Percentiles rank a stretch among this genome's conserved stretches.
These are phyloP conservation scores for Argya squamiceps DNA, from an alignment of 2,797 vertebrate genomes.

Conservation along the genomic window DNA sequence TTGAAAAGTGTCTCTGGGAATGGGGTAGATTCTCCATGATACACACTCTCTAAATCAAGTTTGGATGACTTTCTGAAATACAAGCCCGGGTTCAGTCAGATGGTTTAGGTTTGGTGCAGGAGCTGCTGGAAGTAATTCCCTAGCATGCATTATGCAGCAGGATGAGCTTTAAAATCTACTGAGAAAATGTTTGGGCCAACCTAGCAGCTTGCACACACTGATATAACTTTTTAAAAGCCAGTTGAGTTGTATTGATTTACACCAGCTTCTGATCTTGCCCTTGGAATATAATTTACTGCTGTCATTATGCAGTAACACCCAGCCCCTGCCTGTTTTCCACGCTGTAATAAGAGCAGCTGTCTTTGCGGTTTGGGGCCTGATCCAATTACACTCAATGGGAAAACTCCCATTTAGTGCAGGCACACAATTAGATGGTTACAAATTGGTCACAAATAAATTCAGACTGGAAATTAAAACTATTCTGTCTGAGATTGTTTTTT, in stretches of 20 bases:
- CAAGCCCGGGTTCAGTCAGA: neutral
- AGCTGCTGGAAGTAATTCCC: conserved; percentile 1
- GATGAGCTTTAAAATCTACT: conserved; percentile 31
- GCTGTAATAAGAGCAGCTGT: conserved; percentile 56
- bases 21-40: neutral
- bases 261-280: conserved; percentile 57
- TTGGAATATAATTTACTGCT: conserved; percentile 68
- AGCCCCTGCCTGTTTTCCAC: conserved; percentile 32
- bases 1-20: neutral
- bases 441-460: conserved; percentile 65
- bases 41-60: neutral
- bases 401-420: conserved; percentile 49
- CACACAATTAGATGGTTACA: conserved; percentile 58
- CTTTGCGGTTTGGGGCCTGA: conserved; percentile 54
- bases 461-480: conserved; percentile 68
- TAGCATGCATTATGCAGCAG: conserved; percentile 6
- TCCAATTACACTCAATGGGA: conserved; percentile 61
- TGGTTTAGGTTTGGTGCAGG: neutral
- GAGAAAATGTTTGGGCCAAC: conserved; percentile 51
- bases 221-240: conserved; percentile 50
- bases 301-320: conserved; percentile 48
- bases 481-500: conserved; percentile 27
- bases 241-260: conserved; percentile 61
- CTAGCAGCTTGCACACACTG: conserved; percentile 2
- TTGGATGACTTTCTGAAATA: neutral